Percentiles rank a stretch among this genome's conserved stretches.
Conservation (phyloP, 2,888 invertebrate genomes). For the Unio pictorum region DNA sequence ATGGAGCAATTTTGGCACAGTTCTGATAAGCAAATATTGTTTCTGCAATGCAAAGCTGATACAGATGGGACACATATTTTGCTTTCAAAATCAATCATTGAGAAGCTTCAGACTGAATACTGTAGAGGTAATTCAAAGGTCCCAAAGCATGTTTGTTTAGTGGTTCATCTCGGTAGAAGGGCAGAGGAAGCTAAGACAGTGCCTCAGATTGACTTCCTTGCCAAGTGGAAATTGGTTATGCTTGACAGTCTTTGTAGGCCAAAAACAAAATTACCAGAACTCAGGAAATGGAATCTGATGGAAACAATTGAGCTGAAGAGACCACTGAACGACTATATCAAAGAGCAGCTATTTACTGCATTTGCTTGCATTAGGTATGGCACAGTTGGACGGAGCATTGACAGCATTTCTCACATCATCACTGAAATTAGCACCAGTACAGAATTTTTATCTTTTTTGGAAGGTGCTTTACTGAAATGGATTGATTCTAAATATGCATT, state of each 20-base stretch:
- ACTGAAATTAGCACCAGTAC: slow-evolving; percentile 13
- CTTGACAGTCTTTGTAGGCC: slow-evolving; percentile 33
- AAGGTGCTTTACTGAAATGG: slow-evolving; percentile 5
- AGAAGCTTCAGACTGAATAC: slow-evolving; percentile 17
- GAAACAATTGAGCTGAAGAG: slow-evolving; percentile 22
- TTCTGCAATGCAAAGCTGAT: slow-evolving; percentile 38
- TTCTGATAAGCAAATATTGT: slow-evolving; percentile 16
- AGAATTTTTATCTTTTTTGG: slow-evolving; percentile 8
- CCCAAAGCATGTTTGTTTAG: slow-evolving; percentile 21
- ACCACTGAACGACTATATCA: slow-evolving; percentile 20
- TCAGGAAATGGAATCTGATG: slow-evolving; percentile 9
- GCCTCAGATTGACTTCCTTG: slow-evolving; percentile 29
- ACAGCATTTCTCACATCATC: slow-evolving; percentile 16
- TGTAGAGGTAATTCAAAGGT: neutral
- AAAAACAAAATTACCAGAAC: slow-evolving; percentile 11
- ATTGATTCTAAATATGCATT: neutral
- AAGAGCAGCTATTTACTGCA: slow-evolving; percentile 39
- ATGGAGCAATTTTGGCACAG: slow-evolving; percentile 34
- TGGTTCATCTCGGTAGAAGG: slow-evolving; percentile 22
- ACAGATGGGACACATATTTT: slow-evolving; percentile 38
- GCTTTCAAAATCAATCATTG: slow-evolving; percentile 33
- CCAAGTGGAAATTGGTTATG: slow-evolving; percentile 36
- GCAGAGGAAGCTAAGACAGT: slow-evolving; percentile 7
- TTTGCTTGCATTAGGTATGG: slow-evolving; percentile 39
- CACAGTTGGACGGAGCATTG: slow-evolving; percentile 15